Base-by-base conservation (phyloP, 2,888 invertebrate species). In the Drosophila subquinaria region DNA sequence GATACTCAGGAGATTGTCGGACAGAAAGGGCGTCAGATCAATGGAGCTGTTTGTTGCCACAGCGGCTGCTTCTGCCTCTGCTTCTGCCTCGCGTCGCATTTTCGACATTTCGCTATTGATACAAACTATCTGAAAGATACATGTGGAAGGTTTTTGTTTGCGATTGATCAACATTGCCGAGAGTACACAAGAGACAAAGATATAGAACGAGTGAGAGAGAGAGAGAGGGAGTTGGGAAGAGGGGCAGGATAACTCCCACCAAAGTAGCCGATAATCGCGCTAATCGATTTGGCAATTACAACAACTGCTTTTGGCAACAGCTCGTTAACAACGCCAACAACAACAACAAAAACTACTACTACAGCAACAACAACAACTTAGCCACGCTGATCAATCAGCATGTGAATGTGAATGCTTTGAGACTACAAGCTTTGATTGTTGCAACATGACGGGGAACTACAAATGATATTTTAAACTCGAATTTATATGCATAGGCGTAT, bases 61-160 rank as follows among this genome's bases (percentile, higher is more conserved):
- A 33, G 61, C 51, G 45, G 72, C 69, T 65, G 70, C 60, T 8
- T 65, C 64, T 64, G 73, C 79, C 5, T 60, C 71, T 38, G 76
- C 80, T 50, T 76, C 73, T 59, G 81, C 81, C 50, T 82, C 82
- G 10, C 76, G 88, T 57, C 87, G 79, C 57, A 80, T 80, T 33
- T 81, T 80, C 27, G 76, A 64, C 38, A 88, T 75, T 76, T 82
- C 77, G 64, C 81, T 82, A 81, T 74, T 83, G 75, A 88, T 82
- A 83, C 82, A 90, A 74, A 90, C 87, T 90, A 87, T 90, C 90
- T 90, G 85, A 80, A 88, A 90, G 68, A 82, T 77, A 81, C 55
- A 84, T 82, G 59, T 71, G 78, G 69, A 82, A 81, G 62, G 64
- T 72, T 77, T 77, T 76, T 72, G 75, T 77, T 84, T 85, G 79